Conservation (phyloP, 2,113 vertebrate genomes). For the Ameiurus melas region DNA sequence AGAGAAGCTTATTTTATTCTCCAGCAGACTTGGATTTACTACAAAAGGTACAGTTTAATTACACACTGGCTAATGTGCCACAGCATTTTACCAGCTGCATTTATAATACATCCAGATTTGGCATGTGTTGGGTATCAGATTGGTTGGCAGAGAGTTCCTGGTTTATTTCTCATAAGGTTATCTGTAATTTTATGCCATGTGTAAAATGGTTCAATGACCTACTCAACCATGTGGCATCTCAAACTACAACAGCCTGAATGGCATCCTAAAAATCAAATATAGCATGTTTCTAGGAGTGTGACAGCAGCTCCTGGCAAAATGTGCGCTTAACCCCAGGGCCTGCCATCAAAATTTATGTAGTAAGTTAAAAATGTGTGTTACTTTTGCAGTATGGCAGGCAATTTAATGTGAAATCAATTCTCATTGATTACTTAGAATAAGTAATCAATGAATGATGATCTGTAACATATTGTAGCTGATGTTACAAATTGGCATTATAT, state of each 20-base stretch:
- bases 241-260: conserved; percentile 19
- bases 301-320: conserved; percentile 32
- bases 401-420: conserved; percentile 15
- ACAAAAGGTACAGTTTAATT: conserved; percentile 27
- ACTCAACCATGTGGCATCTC: conserved; percentile 5
- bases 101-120: background rate
- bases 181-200: conserved; percentile 7
- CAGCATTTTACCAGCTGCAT: background rate
- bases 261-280: conserved; percentile 31
- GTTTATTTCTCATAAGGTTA: background rate
- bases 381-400: background rate
- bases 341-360: conserved; percentile 16
- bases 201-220: conserved; percentile 24
- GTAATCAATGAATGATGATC: background rate
- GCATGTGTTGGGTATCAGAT: background rate
- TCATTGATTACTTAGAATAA: no score
- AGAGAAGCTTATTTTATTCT: background rate
- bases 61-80: conserved; percentile 3
- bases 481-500: background rate
- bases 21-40: conserved; percentile 5
- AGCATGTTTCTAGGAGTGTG: conserved; percentile 9
- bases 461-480: background rate
- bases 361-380: conserved; percentile 30
- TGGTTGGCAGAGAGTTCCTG: background rate
- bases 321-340: conserved; percentile 15